Base-by-base conservation (phyloP, 2,113 vertebrate species). In the Thryonomys swinderianus region DNA sequence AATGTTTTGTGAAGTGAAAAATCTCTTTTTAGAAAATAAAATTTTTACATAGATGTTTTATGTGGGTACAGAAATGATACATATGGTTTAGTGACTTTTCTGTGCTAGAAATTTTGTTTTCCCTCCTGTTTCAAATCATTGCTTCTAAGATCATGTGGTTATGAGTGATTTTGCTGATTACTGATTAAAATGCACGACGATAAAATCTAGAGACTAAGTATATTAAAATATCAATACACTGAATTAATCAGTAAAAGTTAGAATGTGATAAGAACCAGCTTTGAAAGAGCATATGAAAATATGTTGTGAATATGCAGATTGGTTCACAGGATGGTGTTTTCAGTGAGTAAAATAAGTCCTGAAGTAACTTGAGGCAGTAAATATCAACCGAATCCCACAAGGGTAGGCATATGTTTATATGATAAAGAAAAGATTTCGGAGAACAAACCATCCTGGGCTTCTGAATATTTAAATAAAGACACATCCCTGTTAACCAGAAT, bases 361-460 rank as follows among this genome's bases (percentile, higher is more conserved):
- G 42, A 85, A 93, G 78, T 78, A 95, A 85, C 66, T 90, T 32
- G 55, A 92, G 88, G 94, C 61, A 93, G 88, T 85, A 92, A 88
- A 93, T 90, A 88, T 67, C 85, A 85, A 48, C 92, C 92, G 88
- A 92, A 79, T 93, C 40, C 81, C 82, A 88, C 23, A 73, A 91
- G 82, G 40, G 79, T 55, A 95, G 78, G 67, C 88, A 69, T 85
- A 80, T 30, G 84, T 86, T 94, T 91, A 78, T 53, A 90, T 57
- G 81, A 90, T 57, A 90, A 85, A 88, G 61, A 11, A 73, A 95
- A 93, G 32, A 21, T 94, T 94, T 85, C 80, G 71, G 78, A 82
- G 82, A 91, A 88, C 85, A 95, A 96, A 93, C 88, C 81, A 96
- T 95, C 92, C 85, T 67, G 61, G 73, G 64, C 85, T 96, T 92